Evolutionary conservation across 2,113 vertebrate species (phyloP), one percentile per base, ranked within the genome.

Genomic region (Myrmophylax atrothorax): DNA sequence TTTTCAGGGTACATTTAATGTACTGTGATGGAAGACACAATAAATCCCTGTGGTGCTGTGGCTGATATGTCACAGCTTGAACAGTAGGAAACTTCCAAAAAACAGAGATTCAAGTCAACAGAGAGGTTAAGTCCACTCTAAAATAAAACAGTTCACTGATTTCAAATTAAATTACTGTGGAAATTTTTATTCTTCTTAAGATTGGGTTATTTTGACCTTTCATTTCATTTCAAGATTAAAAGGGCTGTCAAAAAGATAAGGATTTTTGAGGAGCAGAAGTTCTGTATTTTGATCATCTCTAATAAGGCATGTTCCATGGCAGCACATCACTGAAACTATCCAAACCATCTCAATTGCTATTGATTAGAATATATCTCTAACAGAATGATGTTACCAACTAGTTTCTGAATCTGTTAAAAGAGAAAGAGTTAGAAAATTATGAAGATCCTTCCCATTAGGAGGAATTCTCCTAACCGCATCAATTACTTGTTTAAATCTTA

Each of bases 181-280:
- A 59, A 31, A 9, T 15, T 62, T 77, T 62, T 91, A 4, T 70
- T 84, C 47, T 83, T 80, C 49, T 33, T 29, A 70, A 12, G 8
- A 58, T 50, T 84, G 59, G 17, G 11, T 69, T 81, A 74, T 81
- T 94, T 81, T 88, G 64, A 91, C 50, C 60, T 91, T 90, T 91
- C 31, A 78, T 79, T 82, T 87, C 11, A 55, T 86, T 86, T 81
- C 59, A 87, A 84, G 69, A 94, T 74, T 90, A 84, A 89, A 93
- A 91, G 68, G 87, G 11, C 55, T 95, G 59, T 80, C 64, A 87
- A 84, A 84, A 94, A 81, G 2, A 19, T 38, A 49, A 67, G 22
- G 69, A 67, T 64, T 63, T 77, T 38, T 64, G 74, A 79, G 59
- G 22, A 89, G 33, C 18, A 93, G 78, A 82, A 94, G 87, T 60